Base-by-base conservation (phyloP, 2,888 invertebrate genomes). In the Silvanus unidentatus region DNA sequence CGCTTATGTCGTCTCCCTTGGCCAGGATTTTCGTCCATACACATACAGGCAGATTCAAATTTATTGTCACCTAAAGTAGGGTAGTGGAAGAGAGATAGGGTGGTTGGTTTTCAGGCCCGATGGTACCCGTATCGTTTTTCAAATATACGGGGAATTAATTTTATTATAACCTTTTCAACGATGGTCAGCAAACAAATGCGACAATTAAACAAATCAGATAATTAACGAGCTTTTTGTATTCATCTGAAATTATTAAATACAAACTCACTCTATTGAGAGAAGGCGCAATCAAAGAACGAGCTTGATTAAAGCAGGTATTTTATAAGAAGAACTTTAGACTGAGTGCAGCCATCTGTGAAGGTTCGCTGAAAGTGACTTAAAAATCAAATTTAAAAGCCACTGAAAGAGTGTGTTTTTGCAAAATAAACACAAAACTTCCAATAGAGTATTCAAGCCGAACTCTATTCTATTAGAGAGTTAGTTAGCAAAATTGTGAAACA, bases 281-380 rank as follows among this genome's bases (percentile, higher is more conserved):
- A 49, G 54, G 45, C 41, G 56, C 49, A 65, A 65, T 61, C 61
- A 65, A 56, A 47, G 41, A 40, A 40, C 48, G 39, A 43, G 49
- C 46, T 54, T 50, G 54, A 58, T 63, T 55, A 62, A 54, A 61
- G 60, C 66, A 66, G 65, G 65, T 66, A 63, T 57, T 63, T 60
- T 56, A 55, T 52, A 29, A 42, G 45, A 54, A 51, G 42, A 55
- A 50, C 59, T 64, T 53, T 59, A 58, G 58, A 62, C 62, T 58
- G 49, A 59, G 56, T 60, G 56, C 53, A 49, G 68, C 66, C 68
- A 68, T 68, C 68, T 68, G 57, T 59, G 54, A 35, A 40, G 34
- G 37, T 42, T 45, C 16, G 40, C 32, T 22, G 22, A 22, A 22
- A 22, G 8, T 8, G 22, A 22, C 8, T n/a, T n/a, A n/a, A n/a